Base-by-base conservation (phyloP, 2,888 invertebrate species). In the Nipponacmea schrenckii region DNA sequence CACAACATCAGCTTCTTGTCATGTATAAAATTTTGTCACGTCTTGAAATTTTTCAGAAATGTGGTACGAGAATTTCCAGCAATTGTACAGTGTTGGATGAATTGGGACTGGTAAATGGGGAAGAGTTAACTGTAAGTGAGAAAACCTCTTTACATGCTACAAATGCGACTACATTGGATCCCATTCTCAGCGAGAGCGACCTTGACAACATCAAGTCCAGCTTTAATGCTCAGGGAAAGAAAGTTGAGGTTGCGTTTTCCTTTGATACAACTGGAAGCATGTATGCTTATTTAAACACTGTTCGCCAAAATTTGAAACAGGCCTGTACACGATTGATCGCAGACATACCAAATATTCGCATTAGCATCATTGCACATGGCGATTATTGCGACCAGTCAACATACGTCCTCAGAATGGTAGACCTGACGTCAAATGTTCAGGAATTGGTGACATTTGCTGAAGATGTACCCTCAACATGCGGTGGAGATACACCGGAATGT, bases 181-280 rank as follows among this genome's bases (percentile, higher is more conserved):
- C 24, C 10, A 50, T 14, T 46, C 5, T 27, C n/a, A 14, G 31
- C 73, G 20, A 67, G 64, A 27, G 45, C 45, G 14, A 26, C 45
- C 12, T 76, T n/a, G 72, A 82, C 81, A 78, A 74, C 12, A 73
- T 85, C 46, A 67, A 83, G 70, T 71, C 74, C 71, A 84, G 81
- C 45, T 86, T 86, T 72, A 76, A 80, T 62, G 77, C 83, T 2
- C 75, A 69, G 14, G 84, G 85, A 8, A 71, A 76, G n/a, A 77
- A 74, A 10, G 83, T 87, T 2, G 87, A 87, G 48, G 84, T 87
- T 0, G 85, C 84, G 0, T 87, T 87, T 69, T 86, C 85, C n/a
- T 87, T 87, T 70, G 87, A 87, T 74, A 87, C 87, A 0, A 87
- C 87, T 0, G 87, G 87, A 8, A 87, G 87, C 72, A 87, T 87